phyloP scores from a whole-genome alignment of 2,113 vertebrate genomes.

The Eclectus roratus region DNA sequence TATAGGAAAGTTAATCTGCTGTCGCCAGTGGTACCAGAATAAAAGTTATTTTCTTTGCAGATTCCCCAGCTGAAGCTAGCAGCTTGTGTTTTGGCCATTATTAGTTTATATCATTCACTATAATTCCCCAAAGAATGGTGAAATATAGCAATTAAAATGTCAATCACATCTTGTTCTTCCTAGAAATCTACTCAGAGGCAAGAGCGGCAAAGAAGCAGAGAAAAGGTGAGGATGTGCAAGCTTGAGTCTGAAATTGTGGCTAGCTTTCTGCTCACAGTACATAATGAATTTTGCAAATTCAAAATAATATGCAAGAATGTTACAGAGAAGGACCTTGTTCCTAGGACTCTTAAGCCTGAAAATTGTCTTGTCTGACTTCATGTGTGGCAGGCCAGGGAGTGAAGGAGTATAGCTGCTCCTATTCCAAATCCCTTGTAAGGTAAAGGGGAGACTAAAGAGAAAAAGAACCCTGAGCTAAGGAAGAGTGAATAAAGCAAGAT shows the following conservation, averaged over 20 bases:
- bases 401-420: background rate
- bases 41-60: background rate
- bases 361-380: background rate
- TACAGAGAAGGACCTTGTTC: background rate
- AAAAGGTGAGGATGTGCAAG: rapidly evolving
- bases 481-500: background rate
- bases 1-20: background rate
- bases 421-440: background rate
- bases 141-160: background rate
- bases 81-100: background rate
- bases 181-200: background rate
- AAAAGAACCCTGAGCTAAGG: background rate
- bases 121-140: background rate
- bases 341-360: background rate
- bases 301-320: background rate
- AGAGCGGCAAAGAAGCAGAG: background rate
- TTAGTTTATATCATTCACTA: background rate
- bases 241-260: background rate
- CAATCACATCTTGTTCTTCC: background rate
- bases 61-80: background rate
- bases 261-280: background rate
- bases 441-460: background rate
- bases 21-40: background rate
- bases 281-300: background rate
- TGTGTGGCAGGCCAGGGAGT: background rate